Evolutionary conservation across 2,113 vertebrate genomes (phyloP).

Genomic region (Paradisaea rubra): DNA sequence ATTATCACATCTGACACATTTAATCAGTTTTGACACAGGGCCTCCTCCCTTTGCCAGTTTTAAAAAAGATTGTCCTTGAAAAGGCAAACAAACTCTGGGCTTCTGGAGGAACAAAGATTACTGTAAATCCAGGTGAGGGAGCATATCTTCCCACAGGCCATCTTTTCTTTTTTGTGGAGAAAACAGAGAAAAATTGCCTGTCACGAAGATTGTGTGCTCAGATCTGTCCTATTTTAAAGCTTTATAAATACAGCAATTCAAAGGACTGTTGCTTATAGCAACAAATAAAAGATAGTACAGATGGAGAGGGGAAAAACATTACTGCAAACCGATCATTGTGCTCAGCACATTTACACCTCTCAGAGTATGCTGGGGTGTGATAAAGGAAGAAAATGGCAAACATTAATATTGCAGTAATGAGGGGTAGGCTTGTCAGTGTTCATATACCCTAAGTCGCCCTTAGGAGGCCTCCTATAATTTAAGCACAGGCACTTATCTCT

Average conservation of each 20-base stretch:
- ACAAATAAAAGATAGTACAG: not conserved
- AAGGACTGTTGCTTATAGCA: slow-evolving; percentile 21
- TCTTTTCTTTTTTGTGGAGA: not conserved
- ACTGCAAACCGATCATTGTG: not conserved
- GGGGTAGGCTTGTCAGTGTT: not conserved
- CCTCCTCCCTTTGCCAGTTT: not conserved
- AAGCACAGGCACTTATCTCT: not conserved
- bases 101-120: not conserved
- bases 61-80: not conserved
- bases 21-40: not conserved
- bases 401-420: not conserved
- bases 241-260: not conserved
- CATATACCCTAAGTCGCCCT: not conserved
- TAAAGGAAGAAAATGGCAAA: not conserved
- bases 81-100: not conserved
- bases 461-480: not conserved
- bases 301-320: not conserved
- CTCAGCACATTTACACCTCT: not conserved
- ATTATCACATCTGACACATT: not conserved
- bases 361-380: not conserved
- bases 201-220: not conserved
- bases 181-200: not conserved
- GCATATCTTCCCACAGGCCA: not conserved
- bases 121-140: not conserved
- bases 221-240: not conserved